Conservation (phyloP, 2,888 invertebrate species). For the Eremobia ochroleuca region DNA sequence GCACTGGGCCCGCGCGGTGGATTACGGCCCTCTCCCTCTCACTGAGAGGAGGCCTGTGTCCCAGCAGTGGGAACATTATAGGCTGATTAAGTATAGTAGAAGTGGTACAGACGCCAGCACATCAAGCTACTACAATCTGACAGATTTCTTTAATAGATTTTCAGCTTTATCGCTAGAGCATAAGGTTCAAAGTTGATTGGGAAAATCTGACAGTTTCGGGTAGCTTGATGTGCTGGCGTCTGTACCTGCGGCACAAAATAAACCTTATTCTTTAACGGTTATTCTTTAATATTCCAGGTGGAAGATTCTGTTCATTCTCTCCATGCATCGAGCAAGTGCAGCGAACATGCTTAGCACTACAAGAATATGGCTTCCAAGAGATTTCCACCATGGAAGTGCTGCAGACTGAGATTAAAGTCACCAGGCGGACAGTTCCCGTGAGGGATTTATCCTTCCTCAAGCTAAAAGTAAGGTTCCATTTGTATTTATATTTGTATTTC, state of each 20-base stretch:
- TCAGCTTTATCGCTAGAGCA: no score
- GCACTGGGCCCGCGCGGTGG: no score
- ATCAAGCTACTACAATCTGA: no score
- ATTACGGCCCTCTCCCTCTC: no score
- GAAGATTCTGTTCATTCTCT: constrained; percentile 98
- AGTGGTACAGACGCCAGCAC: no score
- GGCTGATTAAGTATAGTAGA: no score
- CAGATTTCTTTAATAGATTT: no score
- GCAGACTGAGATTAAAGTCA: constrained; percentile 94
- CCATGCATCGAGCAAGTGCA: constrained; percentile 99
- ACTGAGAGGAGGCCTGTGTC: no score
- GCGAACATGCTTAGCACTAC: constrained; percentile 94
- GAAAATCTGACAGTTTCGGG: no score
- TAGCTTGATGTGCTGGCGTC: no score
- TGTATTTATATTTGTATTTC: neutral
- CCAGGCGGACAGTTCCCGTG: constrained; percentile 92
- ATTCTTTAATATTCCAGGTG: constrained; percentile 91
- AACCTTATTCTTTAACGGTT: neutral
- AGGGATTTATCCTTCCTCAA: constrained; percentile 94
- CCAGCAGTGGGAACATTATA: no score
- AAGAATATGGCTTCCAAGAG: constrained; percentile 95
- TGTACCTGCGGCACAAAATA: neutral
- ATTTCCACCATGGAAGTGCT: constrained; percentile 97
- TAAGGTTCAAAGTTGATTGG: no score
- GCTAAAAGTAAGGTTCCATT: constrained; percentile 89